Base-by-base conservation (phyloP, 2,888 invertebrate species). In the Tribolium freemani region DNA sequence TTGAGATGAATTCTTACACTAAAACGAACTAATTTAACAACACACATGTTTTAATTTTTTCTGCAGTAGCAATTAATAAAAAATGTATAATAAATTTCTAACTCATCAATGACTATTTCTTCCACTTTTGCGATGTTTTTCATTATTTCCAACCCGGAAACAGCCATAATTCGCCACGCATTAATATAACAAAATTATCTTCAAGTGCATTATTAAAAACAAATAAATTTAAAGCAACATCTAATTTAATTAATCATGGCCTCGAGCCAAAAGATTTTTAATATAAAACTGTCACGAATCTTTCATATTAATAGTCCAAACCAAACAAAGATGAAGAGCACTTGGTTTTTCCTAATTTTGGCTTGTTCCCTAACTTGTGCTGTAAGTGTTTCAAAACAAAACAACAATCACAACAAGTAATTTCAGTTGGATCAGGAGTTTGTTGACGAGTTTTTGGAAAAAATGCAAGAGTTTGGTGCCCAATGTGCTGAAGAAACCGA, bases 401-500 rank as follows among this genome's bases (percentile, higher is more conserved):
- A 53, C 10, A 16, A 20, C 16, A 1, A 16, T n/a, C 6, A 53
- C 11, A 48, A 38, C 10, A 0, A 31, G 5, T 10, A 20, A 38
- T 57, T 38, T 21, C 53, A 82, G 82, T 50, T 82, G 21, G 76
- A 78, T 57, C 56, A 77, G 57, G 76, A 78, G 31, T 71, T 82
- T 21, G 31, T 78, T 0, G 71, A 77, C 5, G 73, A 79, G 45
- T 75, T 81, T 11, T 74, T 79, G 68, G 76, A 76, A 30, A 75
- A 77, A 75, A 26, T 81, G 20, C 77, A 78, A 31, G 73, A 76
- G 61, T 64, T 76, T 46, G 82, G 78, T 8, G 69, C 76, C 21
- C 72, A 76, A 60, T 82, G 82, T 72, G 75, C 76, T 1, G 78
- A 77, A 69, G 77, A 80, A 71, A 77, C 78, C 8, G 75, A 78